Conservation (phyloP, 1,140 invertebrate species). For the Colletes gigas region DNA sequence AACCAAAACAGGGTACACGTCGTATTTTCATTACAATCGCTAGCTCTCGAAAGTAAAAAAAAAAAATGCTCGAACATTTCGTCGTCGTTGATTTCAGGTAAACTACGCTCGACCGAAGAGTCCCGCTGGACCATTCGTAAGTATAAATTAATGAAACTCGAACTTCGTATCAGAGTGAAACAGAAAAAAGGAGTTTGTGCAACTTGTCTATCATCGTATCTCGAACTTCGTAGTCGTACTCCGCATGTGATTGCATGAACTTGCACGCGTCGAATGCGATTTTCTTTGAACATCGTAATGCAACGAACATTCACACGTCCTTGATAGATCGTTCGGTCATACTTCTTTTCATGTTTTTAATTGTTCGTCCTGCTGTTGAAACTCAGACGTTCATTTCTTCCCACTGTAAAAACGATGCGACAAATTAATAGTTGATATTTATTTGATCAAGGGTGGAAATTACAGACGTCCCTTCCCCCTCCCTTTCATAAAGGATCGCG, state of each 20-base stretch:
- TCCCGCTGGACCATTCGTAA: conserved; percentile 72
- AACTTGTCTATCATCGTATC: conserved; percentile 16
- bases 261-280: conserved; percentile 7
- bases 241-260: conserved; percentile 36
- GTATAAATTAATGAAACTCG: conserved; percentile 51
- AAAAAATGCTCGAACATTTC: background rate
- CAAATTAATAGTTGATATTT: conserved; percentile 12
- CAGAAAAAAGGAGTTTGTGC: conserved; percentile 2
- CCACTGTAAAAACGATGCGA: background rate
- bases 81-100: conserved; percentile 56
- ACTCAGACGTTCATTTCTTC: background rate
- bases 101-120: conserved; percentile 69
- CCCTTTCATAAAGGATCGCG: conserved; percentile 77
- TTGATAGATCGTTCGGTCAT: background rate
- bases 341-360: background rate
- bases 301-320: background rate
- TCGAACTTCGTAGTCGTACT: background rate
- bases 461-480: conserved; percentile 78
- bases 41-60: background rate
- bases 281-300: background rate
- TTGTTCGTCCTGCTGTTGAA: background rate
- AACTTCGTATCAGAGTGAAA: conserved; percentile 1
- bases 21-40: background rate
- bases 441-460: conserved; percentile 76
- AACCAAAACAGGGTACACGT: conserved; percentile 76